Conservation (phyloP, 2,113 vertebrate genomes). For the Baryphthengus martii region DNA sequence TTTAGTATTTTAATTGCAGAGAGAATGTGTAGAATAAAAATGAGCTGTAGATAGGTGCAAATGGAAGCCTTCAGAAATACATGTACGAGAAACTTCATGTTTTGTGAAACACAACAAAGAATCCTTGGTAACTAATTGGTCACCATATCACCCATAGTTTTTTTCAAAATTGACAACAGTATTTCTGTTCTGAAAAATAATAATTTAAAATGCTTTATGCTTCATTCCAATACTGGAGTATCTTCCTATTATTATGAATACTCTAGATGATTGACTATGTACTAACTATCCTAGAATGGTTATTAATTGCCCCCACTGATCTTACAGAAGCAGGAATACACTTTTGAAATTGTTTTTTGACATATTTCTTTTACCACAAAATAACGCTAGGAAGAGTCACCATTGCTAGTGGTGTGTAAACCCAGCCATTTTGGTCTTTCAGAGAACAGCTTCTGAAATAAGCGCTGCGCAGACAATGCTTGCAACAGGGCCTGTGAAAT, state of each 20-base stretch:
- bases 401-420: not conserved
- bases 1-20: not conserved
- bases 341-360: not conserved
- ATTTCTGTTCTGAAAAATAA: not conserved
- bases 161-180: not conserved
- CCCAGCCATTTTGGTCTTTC: not conserved
- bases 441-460: not conserved
- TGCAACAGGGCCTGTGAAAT: not conserved
- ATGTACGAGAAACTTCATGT: rapidly evolving
- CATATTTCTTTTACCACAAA: not conserved
- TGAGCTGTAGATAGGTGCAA: not conserved
- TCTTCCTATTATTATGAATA: not conserved
- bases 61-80: not conserved
- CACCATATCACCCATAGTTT: rapidly evolving
- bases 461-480: not conserved
- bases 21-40: not conserved
- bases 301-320: not conserved
- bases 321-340: not conserved
- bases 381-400: not conserved
- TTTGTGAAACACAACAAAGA: not conserved
- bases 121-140: not conserved
- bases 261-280: not conserved
- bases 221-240: not conserved
- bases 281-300: not conserved
- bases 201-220: not conserved